Evolutionary conservation across 2,888 invertebrate species (phyloP).

Genomic region (Caenorhabditis panamensis): DNA sequence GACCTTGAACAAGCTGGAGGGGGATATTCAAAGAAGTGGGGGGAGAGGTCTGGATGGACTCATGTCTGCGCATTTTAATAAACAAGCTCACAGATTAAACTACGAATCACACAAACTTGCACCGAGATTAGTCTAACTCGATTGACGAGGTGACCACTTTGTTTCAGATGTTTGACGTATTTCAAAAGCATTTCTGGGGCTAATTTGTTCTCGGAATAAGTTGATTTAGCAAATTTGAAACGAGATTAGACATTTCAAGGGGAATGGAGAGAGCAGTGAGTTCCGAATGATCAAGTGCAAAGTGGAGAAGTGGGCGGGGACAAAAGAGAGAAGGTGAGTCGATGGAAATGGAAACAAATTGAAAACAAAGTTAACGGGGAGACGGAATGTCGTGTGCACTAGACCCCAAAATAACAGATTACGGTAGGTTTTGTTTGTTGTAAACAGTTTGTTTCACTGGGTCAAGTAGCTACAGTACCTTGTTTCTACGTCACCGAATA

Average conservation of each 20-base stretch:
- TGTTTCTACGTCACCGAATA: no score
- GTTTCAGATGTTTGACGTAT: slow-evolving; percentile 5
- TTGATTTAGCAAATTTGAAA: no score
- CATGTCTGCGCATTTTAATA: no score
- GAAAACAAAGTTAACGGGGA: background rate
- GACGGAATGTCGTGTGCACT: no score
- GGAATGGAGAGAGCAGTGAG: background rate
- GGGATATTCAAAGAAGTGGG: background rate
- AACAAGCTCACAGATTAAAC: background rate
- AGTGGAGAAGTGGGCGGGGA: background rate
- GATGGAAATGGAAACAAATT: background rate
- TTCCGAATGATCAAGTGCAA: slow-evolving; percentile 7
- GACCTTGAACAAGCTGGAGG: slow-evolving; percentile 1
- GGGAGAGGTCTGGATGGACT: no score
- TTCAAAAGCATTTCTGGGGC: no score
- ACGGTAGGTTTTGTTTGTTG: no score
- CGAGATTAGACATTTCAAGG: background rate
- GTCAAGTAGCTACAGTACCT: no score
- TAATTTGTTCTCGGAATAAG: background rate
- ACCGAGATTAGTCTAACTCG: no score
- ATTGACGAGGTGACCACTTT: no score
- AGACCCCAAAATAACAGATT: no score
- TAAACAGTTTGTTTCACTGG: no score
- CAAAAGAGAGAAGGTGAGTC: background rate
- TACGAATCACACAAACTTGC: background rate